Evolutionary conservation across 2,113 vertebrate genomes (phyloP).

Genomic region (Corvus moneduloides): DNA sequence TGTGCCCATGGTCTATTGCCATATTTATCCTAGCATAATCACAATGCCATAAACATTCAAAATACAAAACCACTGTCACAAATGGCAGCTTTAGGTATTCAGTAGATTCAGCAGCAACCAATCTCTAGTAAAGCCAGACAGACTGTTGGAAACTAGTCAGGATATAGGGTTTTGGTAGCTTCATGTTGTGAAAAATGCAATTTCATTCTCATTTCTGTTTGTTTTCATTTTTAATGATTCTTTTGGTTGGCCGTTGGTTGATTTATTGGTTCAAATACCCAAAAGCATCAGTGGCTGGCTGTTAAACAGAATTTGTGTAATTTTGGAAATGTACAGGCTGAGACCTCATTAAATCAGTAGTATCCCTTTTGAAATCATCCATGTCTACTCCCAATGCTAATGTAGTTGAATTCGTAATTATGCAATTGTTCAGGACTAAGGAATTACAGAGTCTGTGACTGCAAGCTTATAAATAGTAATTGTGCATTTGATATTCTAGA

Average conservation of each 20-base stretch:
- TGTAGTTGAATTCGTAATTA: slow-evolving; percentile 33
- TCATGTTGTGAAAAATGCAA: not conserved
- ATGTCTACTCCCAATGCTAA: slow-evolving; percentile 1
- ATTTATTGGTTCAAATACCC: slow-evolving; percentile 8
- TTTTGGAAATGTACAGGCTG: slow-evolving; percentile 18
- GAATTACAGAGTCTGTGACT: slow-evolving; percentile 14
- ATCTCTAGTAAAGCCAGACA: not conserved
- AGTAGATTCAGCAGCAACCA: not conserved
- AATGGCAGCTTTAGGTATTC: not conserved
- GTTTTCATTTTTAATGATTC: not conserved
- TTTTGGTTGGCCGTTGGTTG: not conserved
- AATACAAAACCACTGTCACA: not conserved
- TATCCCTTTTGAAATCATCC: slow-evolving; percentile 32
- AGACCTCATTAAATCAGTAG: slow-evolving; percentile 28
- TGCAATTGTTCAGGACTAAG: not conserved
- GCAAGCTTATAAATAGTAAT: slow-evolving; percentile 14
- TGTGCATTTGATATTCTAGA: slow-evolving; percentile 1
- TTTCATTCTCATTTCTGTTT: not conserved
- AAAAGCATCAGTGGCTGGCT: not conserved
- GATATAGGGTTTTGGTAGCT: not conserved
- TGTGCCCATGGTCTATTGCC: not conserved
- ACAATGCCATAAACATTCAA: not conserved
- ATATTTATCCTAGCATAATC: not conserved
- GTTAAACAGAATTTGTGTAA: slow-evolving; percentile 16
- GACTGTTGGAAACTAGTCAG: not conserved